Base-by-base conservation (phyloP, 2,797 vertebrate species). In the Paguma larvata region DNA sequence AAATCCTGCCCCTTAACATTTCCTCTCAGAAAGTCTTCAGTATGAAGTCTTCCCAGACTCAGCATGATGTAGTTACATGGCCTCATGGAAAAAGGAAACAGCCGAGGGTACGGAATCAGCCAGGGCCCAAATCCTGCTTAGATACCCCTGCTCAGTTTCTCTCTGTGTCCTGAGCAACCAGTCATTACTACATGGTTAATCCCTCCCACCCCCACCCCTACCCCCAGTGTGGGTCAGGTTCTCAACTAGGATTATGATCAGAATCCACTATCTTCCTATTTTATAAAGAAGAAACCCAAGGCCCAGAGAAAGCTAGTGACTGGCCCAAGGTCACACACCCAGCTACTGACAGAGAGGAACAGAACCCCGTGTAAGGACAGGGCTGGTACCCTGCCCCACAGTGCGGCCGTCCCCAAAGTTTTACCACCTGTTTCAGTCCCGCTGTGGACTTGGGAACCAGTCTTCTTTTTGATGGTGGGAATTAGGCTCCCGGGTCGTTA, bases 251-350 rank as follows among this genome's bases (percentile, higher is more conserved):
- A 30, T 8, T 78, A 25, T 13, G 83, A 23, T 85, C 41, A 86
- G 63, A 92, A 53, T 73, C 48, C 21, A 19, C 1, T 16, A 3
- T 6, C 16, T 91, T 96, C 68, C n/a, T 59, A 38, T 59, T 72
- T 77, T 44, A 70, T 25, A 68, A 38, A 13, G 8, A 91, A 88
- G 67, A 91, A 77, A 78, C 12, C 41, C 44, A 62, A 34, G 34
- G 30, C 34, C 72, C 77, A 62, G 44, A 78, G 83, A 91, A 38
- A 91, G 70, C 56, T 30, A 48, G 72, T 77, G 51, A 91, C n/a
- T 34, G 46, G 48, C 53, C 44, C 62, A 5, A 48, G 56, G 11
- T 23, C 73, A 70, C 73, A 62, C 12, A 62, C 72, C 44, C 46
- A 85, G 65, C 53, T 78, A 41, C 12, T n/a, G n/a, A 53, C 44